Evolutionary conservation across 2,113 vertebrate species (phyloP).

Genomic region (Sapajus apella): DNA sequence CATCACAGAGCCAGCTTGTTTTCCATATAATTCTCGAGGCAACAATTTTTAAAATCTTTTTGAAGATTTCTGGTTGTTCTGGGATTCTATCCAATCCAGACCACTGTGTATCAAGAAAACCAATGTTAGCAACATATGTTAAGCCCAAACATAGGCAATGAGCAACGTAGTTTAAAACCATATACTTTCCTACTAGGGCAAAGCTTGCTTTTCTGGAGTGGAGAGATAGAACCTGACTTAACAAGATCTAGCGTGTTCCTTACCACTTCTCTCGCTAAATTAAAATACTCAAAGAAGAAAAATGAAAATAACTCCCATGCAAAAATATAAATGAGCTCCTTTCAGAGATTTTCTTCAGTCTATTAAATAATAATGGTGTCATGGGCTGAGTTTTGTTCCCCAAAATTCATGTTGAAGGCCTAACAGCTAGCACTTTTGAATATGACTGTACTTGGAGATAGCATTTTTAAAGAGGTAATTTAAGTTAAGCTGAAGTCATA

Average conservation of each 20-base stretch:
- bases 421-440: neutral
- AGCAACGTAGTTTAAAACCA: neutral
- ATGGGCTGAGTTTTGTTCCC: neutral
- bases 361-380: neutral
- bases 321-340: neutral
- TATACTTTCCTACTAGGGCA: neutral
- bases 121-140: neutral
- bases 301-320: neutral
- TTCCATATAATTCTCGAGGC: neutral
- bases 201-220: neutral
- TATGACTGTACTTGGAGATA: neutral
- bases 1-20: neutral
- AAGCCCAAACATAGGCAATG: neutral
- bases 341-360: neutral
- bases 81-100: neutral
- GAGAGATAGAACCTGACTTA: neutral
- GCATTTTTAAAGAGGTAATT: neutral
- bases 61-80: neutral
- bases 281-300: slow-evolving; percentile 14
- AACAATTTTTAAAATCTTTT: neutral
- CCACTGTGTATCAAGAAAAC: neutral
- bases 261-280: neutral
- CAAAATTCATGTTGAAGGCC: neutral
- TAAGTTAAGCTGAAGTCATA: neutral
- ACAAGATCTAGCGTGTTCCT: neutral